Evolutionary conservation across 64 coral and sea anemone species (phyloP).

Genomic region (Porites lutea): DNA sequence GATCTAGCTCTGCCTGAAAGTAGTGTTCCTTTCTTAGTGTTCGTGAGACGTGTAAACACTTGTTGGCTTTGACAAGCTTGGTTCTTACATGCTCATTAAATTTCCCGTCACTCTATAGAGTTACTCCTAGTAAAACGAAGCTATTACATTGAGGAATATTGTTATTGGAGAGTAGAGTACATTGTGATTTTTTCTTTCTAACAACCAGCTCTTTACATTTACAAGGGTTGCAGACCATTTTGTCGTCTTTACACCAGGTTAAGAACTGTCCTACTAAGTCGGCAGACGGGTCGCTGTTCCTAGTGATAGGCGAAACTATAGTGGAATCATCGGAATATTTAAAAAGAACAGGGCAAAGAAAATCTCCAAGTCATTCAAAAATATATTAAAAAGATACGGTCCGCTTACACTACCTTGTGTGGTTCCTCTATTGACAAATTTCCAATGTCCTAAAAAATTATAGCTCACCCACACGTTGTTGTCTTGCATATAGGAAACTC

Average conservation of each 20-base stretch:
- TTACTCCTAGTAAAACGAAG: conserved; percentile 67
- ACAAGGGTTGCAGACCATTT: too few species aligned
- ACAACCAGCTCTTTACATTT: too few species aligned
- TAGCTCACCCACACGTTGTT: too few species aligned
- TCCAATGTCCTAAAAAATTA: too few species aligned
- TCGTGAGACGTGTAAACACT: too few species aligned
- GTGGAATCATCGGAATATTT: conserved; percentile 83
- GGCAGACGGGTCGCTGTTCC: conserved; percentile 36
- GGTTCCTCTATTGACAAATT: too few species aligned
- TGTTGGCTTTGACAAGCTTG: too few species aligned
- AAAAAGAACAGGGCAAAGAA: conserved; percentile 32
- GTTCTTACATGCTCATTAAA: background rate
- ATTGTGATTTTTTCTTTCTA: too few species aligned
- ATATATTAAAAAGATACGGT: conserved; percentile 81
- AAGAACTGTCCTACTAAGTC: conserved; percentile 61
- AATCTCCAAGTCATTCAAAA: conserved; percentile 77
- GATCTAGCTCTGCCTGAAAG: too few species aligned
- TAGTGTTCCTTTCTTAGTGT: too few species aligned
- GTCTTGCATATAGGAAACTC: too few species aligned
- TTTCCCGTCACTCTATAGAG: conserved; percentile 61
- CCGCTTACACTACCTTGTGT: conserved; percentile 64
- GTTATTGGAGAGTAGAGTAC: too few species aligned
- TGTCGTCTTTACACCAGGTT: conserved; percentile 56
- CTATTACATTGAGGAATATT: conserved; percentile 67
- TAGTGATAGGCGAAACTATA: conserved; percentile 75